These are phyloP conservation scores for Sapajus apella DNA, from an alignment of 2,113 vertebrate genomes.

Conservation along the genomic window DNA sequence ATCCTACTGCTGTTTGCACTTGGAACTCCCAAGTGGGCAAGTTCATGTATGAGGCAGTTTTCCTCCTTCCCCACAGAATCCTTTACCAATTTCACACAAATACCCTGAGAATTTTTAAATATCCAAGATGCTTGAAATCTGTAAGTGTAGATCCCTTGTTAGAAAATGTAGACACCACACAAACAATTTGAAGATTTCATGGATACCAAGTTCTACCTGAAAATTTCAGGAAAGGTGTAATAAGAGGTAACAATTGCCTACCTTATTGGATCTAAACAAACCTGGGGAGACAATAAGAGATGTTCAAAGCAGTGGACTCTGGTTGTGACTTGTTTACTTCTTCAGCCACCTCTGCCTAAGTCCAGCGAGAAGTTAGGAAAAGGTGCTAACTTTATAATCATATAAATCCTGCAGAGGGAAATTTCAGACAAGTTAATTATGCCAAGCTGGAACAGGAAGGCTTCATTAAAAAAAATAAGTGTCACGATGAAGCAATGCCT, in stretches of 20 bases:
- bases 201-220: not conserved
- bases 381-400: not conserved
- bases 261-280: not conserved
- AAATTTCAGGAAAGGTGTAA: not conserved
- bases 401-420: not conserved
- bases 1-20: conserved; percentile 41
- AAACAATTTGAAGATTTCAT: conserved; percentile 26
- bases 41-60: conserved; percentile 29
- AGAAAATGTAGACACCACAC: not conserved
- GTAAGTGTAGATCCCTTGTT: conserved; percentile 5
- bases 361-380: not conserved
- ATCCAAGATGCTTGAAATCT: conserved; percentile 52
- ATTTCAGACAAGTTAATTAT: not conserved
- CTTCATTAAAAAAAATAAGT: not conserved
- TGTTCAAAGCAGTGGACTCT: not conserved
- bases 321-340: not conserved
- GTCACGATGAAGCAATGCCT: not conserved
- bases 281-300: not conserved
- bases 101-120: conserved; percentile 59
- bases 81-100: conserved; percentile 53
- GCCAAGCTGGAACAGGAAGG: not conserved
- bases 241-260: not conserved
- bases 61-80: conserved; percentile 34
- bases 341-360: not conserved
- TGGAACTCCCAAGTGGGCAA: conserved; percentile 26